Percentiles rank a stretch among this genome's conserved stretches.
These are phyloP conservation scores for Brienomyrus brachyistius DNA, from an alignment of 2,113 vertebrate genomes.

Conservation along the genomic window DNA sequence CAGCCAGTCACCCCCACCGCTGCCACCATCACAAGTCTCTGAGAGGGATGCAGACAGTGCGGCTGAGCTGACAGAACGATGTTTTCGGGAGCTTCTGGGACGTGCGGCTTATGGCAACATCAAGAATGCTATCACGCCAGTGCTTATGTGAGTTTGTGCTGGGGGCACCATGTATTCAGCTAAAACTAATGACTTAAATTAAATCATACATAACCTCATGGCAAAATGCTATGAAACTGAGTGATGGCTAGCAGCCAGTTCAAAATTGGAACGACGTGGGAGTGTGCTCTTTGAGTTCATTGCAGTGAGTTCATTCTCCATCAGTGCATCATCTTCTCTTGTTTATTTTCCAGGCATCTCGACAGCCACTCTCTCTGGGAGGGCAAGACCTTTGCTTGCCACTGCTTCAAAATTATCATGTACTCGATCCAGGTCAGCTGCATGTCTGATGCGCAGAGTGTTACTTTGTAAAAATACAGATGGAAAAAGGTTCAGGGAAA, in stretches of 20 bases:
- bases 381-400: slow-evolving; percentile 73
- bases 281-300: background rate
- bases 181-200: background rate
- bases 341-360: slow-evolving; percentile 64
- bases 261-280: background rate
- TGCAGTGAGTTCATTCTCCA: too few species aligned
- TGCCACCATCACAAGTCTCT: slow-evolving; percentile 40
- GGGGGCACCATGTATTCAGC: background rate
- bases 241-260: slow-evolving; percentile 5
- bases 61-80: slow-evolving; percentile 75
- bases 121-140: slow-evolving; percentile 79
- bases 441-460: background rate
- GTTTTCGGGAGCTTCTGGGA: slow-evolving; percentile 78
- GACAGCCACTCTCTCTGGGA: slow-evolving; percentile 84
- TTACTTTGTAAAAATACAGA: background rate
- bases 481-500: background rate
- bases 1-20: slow-evolving; percentile 68
- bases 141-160: slow-evolving; percentile 71
- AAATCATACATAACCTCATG: background rate
- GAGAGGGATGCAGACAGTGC: slow-evolving; percentile 76
- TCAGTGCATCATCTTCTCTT: background rate
- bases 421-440: slow-evolving; percentile 73
- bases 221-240: background rate
- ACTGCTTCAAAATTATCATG: slow-evolving; percentile 90
- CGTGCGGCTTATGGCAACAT: slow-evolving; percentile 83